Percentiles rank a stretch among this genome's conserved stretches.
phyloP scores from a whole-genome alignment of 2,888 invertebrate genomes.

The Helobdella robusta region DNA sequence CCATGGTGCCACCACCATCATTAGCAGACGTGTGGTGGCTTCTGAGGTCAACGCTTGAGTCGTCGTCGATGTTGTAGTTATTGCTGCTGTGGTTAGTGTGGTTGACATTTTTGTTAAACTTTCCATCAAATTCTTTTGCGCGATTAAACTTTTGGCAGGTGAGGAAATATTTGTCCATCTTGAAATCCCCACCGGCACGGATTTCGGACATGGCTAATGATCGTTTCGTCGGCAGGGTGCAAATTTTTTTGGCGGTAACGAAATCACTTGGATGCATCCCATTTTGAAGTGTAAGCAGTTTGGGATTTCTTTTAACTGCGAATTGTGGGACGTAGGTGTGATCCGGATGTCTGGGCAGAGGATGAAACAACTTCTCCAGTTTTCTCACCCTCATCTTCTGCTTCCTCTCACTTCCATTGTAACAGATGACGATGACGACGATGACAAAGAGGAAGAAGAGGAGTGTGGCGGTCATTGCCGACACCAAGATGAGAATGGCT shows the following conservation, averaged over 20 bases:
- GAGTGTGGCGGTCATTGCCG: neutral
- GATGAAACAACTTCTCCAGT: neutral
- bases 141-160: slow-evolving; percentile 1
- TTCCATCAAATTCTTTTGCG: neutral
- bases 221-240: too few relatives aligned
- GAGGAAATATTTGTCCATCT: slow-evolving; percentile 12
- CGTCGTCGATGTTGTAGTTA: neutral
- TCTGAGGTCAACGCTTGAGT: neutral
- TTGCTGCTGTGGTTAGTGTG: too few relatives aligned
- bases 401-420: neutral
- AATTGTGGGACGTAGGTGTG: slow-evolving; percentile 16
- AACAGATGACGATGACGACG: slow-evolving; percentile 14
- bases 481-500: neutral
- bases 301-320: slow-evolving; percentile 21
- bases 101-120: neutral
- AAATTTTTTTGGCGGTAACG: too few relatives aligned
- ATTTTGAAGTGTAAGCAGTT: too few relatives aligned
- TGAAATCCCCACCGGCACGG: slow-evolving; percentile 6
- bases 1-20: too few relatives aligned
- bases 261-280: too few relatives aligned
- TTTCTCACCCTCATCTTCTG: neutral
- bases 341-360: slow-evolving; percentile 8
- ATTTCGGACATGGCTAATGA: too few relatives aligned
- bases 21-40: too few relatives aligned
- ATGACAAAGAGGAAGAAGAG: slow-evolving; percentile 18